These are phyloP conservation scores for Panurus biarmicus DNA, from an alignment of 2,113 vertebrate genomes.

Conservation along the genomic window DNA sequence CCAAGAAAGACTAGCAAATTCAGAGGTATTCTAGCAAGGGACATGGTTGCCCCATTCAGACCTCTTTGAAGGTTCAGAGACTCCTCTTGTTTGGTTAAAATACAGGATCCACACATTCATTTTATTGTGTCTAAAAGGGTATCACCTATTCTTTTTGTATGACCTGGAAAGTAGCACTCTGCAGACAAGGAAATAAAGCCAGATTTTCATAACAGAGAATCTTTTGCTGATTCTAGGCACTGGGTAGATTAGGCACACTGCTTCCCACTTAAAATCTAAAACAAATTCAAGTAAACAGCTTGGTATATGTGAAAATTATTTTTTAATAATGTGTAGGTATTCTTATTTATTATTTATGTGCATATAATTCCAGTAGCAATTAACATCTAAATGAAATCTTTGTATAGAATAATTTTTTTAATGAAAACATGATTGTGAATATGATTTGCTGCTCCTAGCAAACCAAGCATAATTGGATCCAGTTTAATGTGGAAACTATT, in stretches of 20 bases:
- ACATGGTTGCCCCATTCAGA: background rate
- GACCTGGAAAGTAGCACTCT: background rate
- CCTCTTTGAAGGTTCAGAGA: background rate
- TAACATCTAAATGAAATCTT: conserved; percentile 54
- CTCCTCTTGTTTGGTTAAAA: background rate
- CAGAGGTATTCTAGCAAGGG: background rate
- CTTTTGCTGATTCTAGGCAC: background rate
- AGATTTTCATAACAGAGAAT: background rate
- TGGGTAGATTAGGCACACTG: background rate
- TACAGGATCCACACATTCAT: background rate
- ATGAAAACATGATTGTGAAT: conserved; percentile 48
- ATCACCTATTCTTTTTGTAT: background rate
- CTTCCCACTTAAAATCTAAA: background rate
- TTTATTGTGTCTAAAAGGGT: background rate
- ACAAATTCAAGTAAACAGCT: conserved; percentile 8
- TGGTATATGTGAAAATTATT: conserved; percentile 9
- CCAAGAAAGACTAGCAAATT: background rate
- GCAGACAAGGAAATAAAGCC: background rate
- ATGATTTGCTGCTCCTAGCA: conserved; percentile 41
- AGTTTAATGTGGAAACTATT: conserved; percentile 30
- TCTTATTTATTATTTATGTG: conserved; percentile 51
- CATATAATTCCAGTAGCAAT: conserved; percentile 43
- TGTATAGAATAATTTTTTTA: conserved; percentile 7
- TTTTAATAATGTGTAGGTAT: conserved; percentile 32
- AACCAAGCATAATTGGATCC: conserved; percentile 55